phyloP scores from a whole-genome alignment of 35 echinoderm and acorn worm genomes.

The Stichopus chloronotus region DNA sequence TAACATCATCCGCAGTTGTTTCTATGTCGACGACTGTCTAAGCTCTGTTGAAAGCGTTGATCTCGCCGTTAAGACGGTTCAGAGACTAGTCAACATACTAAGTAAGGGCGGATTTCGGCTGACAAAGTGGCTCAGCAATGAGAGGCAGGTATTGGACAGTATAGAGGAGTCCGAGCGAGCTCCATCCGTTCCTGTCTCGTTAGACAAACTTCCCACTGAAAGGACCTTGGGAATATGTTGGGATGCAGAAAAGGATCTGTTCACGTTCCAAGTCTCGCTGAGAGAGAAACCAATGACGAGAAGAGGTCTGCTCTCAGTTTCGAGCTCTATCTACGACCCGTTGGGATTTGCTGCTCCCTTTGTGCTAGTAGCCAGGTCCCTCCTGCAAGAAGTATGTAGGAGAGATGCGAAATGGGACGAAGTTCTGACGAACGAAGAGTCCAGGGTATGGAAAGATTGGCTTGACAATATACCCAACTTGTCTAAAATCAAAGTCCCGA shows the following conservation, averaged over 20 bases:
- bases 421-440: background rate
- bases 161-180: slow-evolving; percentile 18
- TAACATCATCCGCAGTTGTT: slow-evolving; percentile 53
- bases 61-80: slow-evolving; percentile 5
- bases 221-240: slow-evolving; percentile 67
- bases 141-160: too few relatives aligned
- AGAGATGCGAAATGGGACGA: slow-evolving; percentile 27
- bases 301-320: slow-evolving; percentile 61
- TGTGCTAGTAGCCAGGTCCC: background rate
- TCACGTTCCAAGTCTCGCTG: slow-evolving; percentile 48
- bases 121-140: slow-evolving; percentile 55
- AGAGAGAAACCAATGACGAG: slow-evolving; percentile 56
- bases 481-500: slow-evolving; percentile 37
- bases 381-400: background rate
- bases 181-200: background rate
- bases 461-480: background rate
- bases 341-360: slow-evolving; percentile 1
- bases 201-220: slow-evolving; percentile 61
- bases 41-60: slow-evolving; percentile 37
- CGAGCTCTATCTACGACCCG: slow-evolving; percentile 55
- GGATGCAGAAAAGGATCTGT: slow-evolving; percentile 53
- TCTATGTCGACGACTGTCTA: slow-evolving; percentile 77
- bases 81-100: slow-evolving; percentile 25
- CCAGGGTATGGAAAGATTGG: background rate
- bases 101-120: slow-evolving; percentile 62